Percentiles rank a stretch among this genome's conserved stretches.
These are phyloP conservation scores for Seriola dumerili DNA, from an alignment of 2,113 vertebrate species.

Conservation along the genomic window DNA sequence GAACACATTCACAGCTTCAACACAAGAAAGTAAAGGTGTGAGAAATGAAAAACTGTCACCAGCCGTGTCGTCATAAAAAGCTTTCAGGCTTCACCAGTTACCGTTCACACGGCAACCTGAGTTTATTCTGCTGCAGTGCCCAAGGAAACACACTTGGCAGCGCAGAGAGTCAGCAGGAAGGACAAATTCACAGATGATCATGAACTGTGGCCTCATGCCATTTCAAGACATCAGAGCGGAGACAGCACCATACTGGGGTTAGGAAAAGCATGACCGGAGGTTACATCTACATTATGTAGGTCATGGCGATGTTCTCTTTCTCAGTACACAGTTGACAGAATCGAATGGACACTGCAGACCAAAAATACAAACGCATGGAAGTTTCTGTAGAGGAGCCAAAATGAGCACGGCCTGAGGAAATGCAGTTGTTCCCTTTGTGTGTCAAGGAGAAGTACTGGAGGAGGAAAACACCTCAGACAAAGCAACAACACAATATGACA, in stretches of 20 bases:
- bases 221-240: constrained; percentile 75
- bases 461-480: constrained; percentile 45
- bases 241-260: constrained; percentile 62
- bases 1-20: neutral
- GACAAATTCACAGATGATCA: constrained; percentile 64
- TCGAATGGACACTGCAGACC: constrained; percentile 54
- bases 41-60: neutral
- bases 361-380: constrained; percentile 55
- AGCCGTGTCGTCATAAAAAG: neutral
- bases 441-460: constrained; percentile 44
- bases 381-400: constrained; percentile 47
- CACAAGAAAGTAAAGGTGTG: neutral
- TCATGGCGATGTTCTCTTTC: constrained; percentile 67
- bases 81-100: constrained; percentile 7
- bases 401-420: constrained; percentile 45
- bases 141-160: constrained; percentile 22
- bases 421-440: constrained; percentile 38
- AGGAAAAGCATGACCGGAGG: constrained; percentile 62
- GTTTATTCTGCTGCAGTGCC: constrained; percentile 28
- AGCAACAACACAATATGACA: constrained; percentile 35
- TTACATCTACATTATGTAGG: constrained; percentile 62
- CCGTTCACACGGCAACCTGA: constrained; percentile 38
- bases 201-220: constrained; percentile 75
- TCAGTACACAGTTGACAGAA: constrained; percentile 57
- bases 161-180: constrained; percentile 45